Evolutionary conservation across 1,140 invertebrate genomes (phyloP).

Genomic region (Arion vulgaris): DNA sequence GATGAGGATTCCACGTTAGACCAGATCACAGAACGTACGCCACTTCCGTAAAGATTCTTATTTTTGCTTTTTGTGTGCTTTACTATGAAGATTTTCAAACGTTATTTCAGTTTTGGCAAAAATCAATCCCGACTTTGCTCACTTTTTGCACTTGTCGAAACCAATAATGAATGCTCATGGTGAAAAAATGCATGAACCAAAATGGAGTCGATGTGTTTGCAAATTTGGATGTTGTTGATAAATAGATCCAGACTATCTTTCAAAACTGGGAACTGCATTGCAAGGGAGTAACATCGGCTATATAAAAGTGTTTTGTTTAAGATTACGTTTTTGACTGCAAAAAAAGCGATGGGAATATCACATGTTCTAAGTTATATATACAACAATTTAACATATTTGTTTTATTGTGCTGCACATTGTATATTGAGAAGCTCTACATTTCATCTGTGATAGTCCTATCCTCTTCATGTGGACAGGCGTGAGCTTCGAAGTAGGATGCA

Average conservation of each 20-base stretch:
- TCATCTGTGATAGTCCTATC: neutral
- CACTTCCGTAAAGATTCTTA: too few species aligned
- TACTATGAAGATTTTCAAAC: too few species aligned
- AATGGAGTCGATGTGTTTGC: neutral
- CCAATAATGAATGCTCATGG: neutral
- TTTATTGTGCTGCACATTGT: neutral
- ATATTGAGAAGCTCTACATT: neutral
- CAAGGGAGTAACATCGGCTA: too few species aligned
- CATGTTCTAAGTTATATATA: neutral
- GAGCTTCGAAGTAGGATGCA: neutral
- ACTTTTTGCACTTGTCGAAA: neutral
- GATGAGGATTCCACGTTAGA: too few species aligned
- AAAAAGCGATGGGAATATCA: too few species aligned
- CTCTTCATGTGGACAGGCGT: neutral
- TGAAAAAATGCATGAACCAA: constrained; percentile 1
- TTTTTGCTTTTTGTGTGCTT: too few species aligned
- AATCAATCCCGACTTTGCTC: too few species aligned
- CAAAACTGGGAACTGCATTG: too few species aligned
- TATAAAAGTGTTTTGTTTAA: too few species aligned
- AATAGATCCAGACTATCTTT: neutral
- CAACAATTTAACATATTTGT: neutral
- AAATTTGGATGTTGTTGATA: neutral
- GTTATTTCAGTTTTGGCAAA: too few species aligned
- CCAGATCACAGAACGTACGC: too few species aligned
- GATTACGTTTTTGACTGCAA: too few species aligned